These are phyloP conservation scores for Dryococelus australis DNA, from an alignment of 2,888 invertebrate genomes.

Conservation along the genomic window DNA sequence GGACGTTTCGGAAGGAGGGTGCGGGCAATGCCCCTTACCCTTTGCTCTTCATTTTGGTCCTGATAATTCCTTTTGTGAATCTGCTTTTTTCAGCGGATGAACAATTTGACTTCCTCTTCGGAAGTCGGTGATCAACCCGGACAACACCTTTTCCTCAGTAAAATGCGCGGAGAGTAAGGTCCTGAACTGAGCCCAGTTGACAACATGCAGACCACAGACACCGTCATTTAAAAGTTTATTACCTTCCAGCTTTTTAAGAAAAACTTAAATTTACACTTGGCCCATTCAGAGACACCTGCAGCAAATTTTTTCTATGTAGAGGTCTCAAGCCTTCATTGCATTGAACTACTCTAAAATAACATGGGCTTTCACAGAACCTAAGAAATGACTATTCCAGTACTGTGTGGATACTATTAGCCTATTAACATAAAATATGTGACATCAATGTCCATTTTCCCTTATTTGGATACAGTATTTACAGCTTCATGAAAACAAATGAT, in stretches of 20 bases:
- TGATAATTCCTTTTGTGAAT: too few species aligned
- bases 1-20: too few species aligned
- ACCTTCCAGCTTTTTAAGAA: not conserved
- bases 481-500: not conserved
- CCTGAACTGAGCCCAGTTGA: too few species aligned
- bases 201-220: slow-evolving; percentile 11
- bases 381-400: slow-evolving; percentile 8
- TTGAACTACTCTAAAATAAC: not conserved
- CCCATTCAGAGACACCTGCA: not conserved
- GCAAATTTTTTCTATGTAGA: not conserved
- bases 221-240: not conserved
- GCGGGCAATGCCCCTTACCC: too few species aligned
- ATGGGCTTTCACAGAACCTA: not conserved
- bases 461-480: not conserved
- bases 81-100: too few species aligned
- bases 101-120: too few species aligned
- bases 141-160: too few species aligned
- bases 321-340: not conserved
- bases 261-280: slow-evolving; percentile 19
- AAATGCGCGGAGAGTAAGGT: too few species aligned
- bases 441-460: not conserved
- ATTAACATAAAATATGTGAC: slow-evolving; percentile 13
- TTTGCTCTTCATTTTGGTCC: too few species aligned
- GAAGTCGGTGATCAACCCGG: too few species aligned
- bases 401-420: slow-evolving; percentile 11